Evolutionary conservation across 2,888 invertebrate species (phyloP), one percentile per base, ranked within the genome.

Genomic region (Autographa gamma): DNA sequence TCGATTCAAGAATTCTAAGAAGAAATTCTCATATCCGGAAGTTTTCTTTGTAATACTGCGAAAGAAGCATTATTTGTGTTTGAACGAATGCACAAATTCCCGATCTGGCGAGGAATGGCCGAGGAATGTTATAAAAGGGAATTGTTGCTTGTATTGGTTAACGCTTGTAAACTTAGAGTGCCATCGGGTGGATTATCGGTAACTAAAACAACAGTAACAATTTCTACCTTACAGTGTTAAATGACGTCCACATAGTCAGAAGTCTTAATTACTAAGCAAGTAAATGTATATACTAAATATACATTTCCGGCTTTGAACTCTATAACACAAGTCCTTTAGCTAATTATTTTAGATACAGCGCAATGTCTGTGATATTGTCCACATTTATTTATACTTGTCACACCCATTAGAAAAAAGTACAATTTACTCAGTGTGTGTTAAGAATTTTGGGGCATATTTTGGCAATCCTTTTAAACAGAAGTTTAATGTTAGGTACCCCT

Each of bases 81-180:
- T 83, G 83, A 84, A 82, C 81, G 83, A 86, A 87, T 87, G 84
- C 82, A 85, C 84, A 77, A 82, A 86, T 85, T 86, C 82, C 78
- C 74, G 75, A 84, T 80, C 83, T 83, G 66, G 75, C 71, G 66
- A 5, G 82, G 74, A 82, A 82, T 75, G 71, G 63, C 78, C 80
- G 70, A 71, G 85, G 88, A 88, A 89, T 88, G 83, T 84, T 87
- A 86, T 88, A 86, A 89, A 88, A 66, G 85, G 82, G 81, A 25
- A 18, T 64, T 32, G 54, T 68, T 60, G 38, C 52, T 76, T 56
- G 54, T 73, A 80, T 75, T 67, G 67, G 59, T 54, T 64, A 65
- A 67, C 66, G 71, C 54, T 67, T 60, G 18, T 69, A 52, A 16
- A 34, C 19, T 8, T 19, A 3, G 54, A 25, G 54, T 64, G 63